Evolutionary conservation across 2,888 invertebrate genomes (phyloP).

Genomic region (Synanthedon vespiformis): DNA sequence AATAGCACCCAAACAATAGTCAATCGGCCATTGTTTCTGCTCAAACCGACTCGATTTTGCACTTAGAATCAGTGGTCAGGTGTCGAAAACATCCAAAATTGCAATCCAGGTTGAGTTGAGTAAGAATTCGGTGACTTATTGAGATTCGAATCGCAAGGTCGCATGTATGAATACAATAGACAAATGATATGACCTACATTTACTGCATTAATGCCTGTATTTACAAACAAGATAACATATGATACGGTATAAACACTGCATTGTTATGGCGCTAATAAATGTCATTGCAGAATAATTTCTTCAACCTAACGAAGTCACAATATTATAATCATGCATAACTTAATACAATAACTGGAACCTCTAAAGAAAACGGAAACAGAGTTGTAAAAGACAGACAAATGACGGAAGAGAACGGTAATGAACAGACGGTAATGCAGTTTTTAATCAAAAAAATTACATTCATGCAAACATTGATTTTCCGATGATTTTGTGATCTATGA

Average conservation of each 20-base stretch:
- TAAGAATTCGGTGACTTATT: neutral
- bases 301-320: no score
- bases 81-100: conserved; percentile 11
- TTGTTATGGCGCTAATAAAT: neutral
- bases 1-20: conserved; percentile 31
- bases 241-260: neutral
- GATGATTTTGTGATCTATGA: no score
- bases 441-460: no score
- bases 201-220: neutral
- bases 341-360: no score
- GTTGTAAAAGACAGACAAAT: no score
- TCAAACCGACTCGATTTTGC: conserved; percentile 6
- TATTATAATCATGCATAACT: no score
- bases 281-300: neutral
- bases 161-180: neutral
- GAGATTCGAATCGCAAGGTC: neutral
- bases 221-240: neutral
- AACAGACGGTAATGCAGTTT: no score
- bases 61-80: conserved; percentile 7
- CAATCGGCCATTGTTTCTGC: conserved; percentile 40
- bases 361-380: no score
- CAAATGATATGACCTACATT: neutral
- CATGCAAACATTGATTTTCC: no score
- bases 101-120: neutral
- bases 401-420: no score